Percentiles rank a stretch among this genome's conserved stretches.
phyloP scores from a whole-genome alignment of 1,140 invertebrate genomes.

The Steinernema feltiae region DNA sequence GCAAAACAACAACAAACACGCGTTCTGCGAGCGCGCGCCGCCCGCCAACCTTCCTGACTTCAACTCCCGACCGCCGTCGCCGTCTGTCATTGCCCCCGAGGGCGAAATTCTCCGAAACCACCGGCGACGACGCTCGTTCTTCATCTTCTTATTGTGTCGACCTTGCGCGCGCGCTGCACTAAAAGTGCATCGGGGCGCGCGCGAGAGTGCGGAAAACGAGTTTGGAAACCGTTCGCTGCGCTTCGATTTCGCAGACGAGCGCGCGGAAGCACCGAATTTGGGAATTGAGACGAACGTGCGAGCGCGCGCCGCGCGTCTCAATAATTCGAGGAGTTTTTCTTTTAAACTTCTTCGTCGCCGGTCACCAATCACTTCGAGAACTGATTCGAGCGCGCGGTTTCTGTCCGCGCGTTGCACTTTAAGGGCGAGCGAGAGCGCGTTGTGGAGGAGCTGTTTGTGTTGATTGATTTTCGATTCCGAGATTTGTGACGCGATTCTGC shows the following conservation, averaged over 20 bases:
- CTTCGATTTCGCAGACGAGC: neutral
- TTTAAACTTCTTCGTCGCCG: neutral
- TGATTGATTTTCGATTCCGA: neutral
- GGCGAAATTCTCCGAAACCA: neutral
- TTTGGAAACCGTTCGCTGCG: neutral
- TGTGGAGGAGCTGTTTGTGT: neutral
- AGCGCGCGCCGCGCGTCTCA: neutral
- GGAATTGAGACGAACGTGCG: too few relatives aligned
- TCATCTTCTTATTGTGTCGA: neutral
- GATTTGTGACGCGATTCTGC: neutral
- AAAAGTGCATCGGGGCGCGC: neutral
- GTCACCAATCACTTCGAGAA: too few relatives aligned
- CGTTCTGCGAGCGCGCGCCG: too few relatives aligned
- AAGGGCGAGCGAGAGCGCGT: neutral
- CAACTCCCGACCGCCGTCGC: neutral
- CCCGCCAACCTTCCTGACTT: neutral
- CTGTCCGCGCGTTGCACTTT: neutral
- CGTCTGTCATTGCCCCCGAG: neutral
- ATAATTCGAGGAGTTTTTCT: neutral
- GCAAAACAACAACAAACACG: neutral
- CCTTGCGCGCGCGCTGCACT: constrained; percentile 1
- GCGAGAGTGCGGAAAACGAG: neutral
- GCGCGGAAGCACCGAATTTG: too few relatives aligned
- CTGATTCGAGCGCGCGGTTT: neutral
- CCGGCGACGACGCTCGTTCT: too few relatives aligned